Evolutionary conservation across 2,113 vertebrate species (phyloP), one percentile per base, ranked within the genome.

Genomic region (Hippocampus barbouri): DNA sequence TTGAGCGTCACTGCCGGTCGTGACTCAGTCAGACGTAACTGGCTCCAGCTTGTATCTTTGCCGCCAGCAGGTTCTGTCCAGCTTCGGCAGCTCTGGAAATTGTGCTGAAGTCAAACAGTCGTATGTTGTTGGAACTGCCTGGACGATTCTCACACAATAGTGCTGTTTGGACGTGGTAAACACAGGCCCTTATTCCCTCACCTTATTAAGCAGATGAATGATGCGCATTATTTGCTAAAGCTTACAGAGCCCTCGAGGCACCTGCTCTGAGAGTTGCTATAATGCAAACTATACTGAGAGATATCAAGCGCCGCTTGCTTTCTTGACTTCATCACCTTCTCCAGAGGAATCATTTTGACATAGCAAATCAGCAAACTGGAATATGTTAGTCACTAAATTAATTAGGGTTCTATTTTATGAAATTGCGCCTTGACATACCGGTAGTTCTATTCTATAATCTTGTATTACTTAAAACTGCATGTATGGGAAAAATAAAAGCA

Each of bases 11-110:
- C 20, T 25, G 74, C 74, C 69, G 79, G 80, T 82, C 86, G 78
- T 90, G 87, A 88, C 80, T 87, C 87, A 88, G 87, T 79, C 85
- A 74, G 83, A 86, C 80, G 73, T 77, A 76, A 73, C 79, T 77
- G 59, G 79, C 82, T 86, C 73, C 61, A 70, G 68, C 82, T 86
- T 80, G 80, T 82, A 74, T 79, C 66, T 71, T 77, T 69, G 76
- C 85, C 85, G 82, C 79, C 68, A 83, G 88, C 86, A 62, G 77
- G 74, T 73, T 70, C 49, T 38, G 70, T 74, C 72, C 78, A 77
- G 78, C 77, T 73, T 85, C 53, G 30, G 60, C 38, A 60, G 2
- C 43, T 80, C 77, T 78, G 69, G 73, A 83, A 68, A 77, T 66
- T 68, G 40, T 7, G 18, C 75, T 79, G 62, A 75, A 80, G 20